These are phyloP conservation scores for Pollenia angustigena DNA, from an alignment of 2,888 invertebrate genomes.

Conservation along the genomic window DNA sequence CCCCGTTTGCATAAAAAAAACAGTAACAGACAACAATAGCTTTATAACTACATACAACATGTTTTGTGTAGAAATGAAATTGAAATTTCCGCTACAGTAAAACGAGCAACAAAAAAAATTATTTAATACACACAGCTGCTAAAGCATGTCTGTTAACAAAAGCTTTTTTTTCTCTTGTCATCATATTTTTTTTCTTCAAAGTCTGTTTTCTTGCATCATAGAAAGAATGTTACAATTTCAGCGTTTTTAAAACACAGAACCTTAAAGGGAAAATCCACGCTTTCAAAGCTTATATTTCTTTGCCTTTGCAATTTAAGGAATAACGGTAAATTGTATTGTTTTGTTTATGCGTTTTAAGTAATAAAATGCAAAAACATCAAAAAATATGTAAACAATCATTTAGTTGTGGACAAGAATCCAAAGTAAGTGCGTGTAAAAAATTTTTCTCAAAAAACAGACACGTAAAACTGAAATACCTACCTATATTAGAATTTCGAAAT, in stretches of 20 bases:
- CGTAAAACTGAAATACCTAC: too few relatives aligned
- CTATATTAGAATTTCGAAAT: too few relatives aligned
- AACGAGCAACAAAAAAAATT: constrained; percentile 10
- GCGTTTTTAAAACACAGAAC: not conserved
- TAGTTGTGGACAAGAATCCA: too few relatives aligned
- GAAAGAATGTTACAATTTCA: not conserved
- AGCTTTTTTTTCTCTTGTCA: constrained; percentile 28
- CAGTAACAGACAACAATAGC: constrained; percentile 23
- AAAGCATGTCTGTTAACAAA: constrained; percentile 13
- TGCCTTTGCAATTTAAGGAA: too few relatives aligned
- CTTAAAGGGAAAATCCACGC: not conserved
- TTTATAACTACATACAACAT: not conserved
- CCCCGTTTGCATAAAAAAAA: constrained; percentile 51
- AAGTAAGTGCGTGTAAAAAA: too few relatives aligned
- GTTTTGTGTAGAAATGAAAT: constrained; percentile 43
- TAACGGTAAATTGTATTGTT: too few relatives aligned
- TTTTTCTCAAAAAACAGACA: too few relatives aligned
- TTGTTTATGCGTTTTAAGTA: too few relatives aligned
- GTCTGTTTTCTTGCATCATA: constrained; percentile 54
- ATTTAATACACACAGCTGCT: constrained; percentile 35
- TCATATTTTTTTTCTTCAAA: constrained; percentile 8
- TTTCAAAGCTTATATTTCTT: too few relatives aligned
- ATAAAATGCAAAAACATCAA: too few relatives aligned
- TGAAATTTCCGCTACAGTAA: constrained; percentile 63
- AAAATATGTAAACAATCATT: too few relatives aligned